Evolutionary conservation across 2,113 vertebrate species (phyloP), one percentile per base, ranked within the genome.

Genomic region (Trachemys scripta): DNA sequence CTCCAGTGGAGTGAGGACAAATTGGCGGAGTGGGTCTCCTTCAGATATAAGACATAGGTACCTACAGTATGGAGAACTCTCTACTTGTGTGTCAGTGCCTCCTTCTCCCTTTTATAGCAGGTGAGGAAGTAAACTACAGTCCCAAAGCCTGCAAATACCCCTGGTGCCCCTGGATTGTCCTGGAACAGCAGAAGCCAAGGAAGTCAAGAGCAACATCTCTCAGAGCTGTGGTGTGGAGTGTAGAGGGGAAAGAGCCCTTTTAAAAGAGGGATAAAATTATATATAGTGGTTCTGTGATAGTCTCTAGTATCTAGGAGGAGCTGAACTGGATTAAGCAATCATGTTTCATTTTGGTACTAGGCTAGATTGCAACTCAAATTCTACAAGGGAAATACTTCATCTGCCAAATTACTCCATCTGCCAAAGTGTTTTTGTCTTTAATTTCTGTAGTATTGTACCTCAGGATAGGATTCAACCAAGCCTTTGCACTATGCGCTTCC

Each of bases 371-470:
- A 38, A 1, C 83, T 76, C 29, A 85, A 89, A 85, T 80, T 76
- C 85, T 42, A 27, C 82, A 27, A 42, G 22, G 20, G 9, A 51
- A 35, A 22, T 47, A 82, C 69, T 79, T 65, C 81, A 69, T 50
- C 69, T 76, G 56, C 31, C 29, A 82, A 80, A 17, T 6, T 45
- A 50, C 83, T 57, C 80, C n/a, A 11, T 49, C 62, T 62, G 88
- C 75, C 80, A 79, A 35, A 75, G 65, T 50, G 27, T 22, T 79
- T 90, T 82, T 79, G 54, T 84, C 27, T 72, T 88, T 84, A 92
- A 84, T 56, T 22, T 38, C 56, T 42, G 42, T 24, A 29, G 38
- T 24, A 80, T 31, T 53, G 42, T 5, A 31, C 38, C 27, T 35
- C 42, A 19, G 6, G 14, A 35, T 20, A 85, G 62, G 29, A 35